Evolutionary conservation across 64 coral and sea anemone species (phyloP), one percentile per base, ranked within the genome.

Genomic region (Actinia tenebrosa): DNA sequence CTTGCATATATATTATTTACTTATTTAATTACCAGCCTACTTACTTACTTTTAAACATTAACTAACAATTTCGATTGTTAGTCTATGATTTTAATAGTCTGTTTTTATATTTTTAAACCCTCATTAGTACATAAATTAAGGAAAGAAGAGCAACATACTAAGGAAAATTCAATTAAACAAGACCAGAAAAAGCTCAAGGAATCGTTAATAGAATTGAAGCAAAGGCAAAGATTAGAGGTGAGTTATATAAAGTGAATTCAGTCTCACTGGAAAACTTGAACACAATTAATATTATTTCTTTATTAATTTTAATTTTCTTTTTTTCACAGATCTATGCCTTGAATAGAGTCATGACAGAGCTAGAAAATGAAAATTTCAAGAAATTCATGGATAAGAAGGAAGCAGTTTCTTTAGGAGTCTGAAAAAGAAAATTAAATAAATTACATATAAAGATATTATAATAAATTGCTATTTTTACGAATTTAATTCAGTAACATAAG

Each of bases 261-360:
- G 47, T 50, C 47, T 37, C 30, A 37, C 30, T 50, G 7, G 47
- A 50, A 50, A 50, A 50, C 4, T 5, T 50, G 47, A 4, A 50
- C 3, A 5, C 3, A 50, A 5, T 50, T 50, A 8, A 8, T 8
- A 50, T 50, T 50, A 50, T 5, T 50, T 50, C 7, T 50, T 50
- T 50, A 37, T 37, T 37, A 37, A 37, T 50, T 5, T 50, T 50
- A 50, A 50, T 69, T 88, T 53, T 68, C 56, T 82, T 89, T 64
- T 37, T 55, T 85, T 37, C 30, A 37, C 30, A 98, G 95, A 98
- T 98, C 53, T 98, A 98, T 79, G 92, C 95, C 16, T 72, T 98
- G 20, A 98, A 98, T 78, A 94, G 94, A 82, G 71, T 98, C 5
- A 98, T 98, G 95, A 98, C 95, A 80, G 92, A 91, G 66, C 71